Conservation (phyloP, 1,140 invertebrate species). For the Pinna nobilis region DNA sequence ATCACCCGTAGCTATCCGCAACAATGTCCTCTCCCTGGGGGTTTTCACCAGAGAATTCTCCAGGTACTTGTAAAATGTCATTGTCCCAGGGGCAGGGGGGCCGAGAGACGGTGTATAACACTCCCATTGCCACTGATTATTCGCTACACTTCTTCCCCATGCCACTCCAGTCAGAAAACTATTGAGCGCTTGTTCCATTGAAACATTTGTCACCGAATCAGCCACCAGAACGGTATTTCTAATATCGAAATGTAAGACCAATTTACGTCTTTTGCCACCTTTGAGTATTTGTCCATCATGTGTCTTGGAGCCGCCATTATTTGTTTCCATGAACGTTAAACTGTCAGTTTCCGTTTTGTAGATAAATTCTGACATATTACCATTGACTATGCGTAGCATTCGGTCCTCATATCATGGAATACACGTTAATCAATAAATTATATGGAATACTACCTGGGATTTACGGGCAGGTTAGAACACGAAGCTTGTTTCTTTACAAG, state of each 20-base stretch:
- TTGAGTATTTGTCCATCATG: not conserved
- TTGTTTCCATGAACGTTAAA: constrained; percentile 10
- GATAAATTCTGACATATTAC: no score
- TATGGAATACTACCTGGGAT: no score
- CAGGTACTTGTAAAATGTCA: constrained; percentile 70
- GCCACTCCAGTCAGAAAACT: constrained; percentile 69
- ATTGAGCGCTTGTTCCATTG: constrained; percentile 70
- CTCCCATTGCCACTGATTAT: constrained; percentile 63
- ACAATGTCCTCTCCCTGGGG: constrained; percentile 53
- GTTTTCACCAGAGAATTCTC: constrained; percentile 65
- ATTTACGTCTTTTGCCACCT: constrained; percentile 56
- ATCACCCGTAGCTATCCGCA: constrained; percentile 65
- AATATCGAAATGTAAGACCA: constrained; percentile 72
- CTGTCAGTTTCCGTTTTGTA: constrained; percentile 7
- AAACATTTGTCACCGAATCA: constrained; percentile 70
- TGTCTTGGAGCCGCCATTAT: constrained; percentile 2
- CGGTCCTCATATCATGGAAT: no score
- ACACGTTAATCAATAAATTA: no score
- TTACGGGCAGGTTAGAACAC: no score
- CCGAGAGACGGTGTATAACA: constrained; percentile 57
- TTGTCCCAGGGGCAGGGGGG: constrained; percentile 49
- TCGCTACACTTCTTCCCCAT: constrained; percentile 61
- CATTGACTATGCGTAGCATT: no score
- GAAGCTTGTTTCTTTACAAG: no score
- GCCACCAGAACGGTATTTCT: constrained; percentile 72